Evolutionary conservation across 2,888 invertebrate species (phyloP), one percentile per base, ranked within the genome.

Genomic region (Lepidocyrtoides sp.): DNA sequence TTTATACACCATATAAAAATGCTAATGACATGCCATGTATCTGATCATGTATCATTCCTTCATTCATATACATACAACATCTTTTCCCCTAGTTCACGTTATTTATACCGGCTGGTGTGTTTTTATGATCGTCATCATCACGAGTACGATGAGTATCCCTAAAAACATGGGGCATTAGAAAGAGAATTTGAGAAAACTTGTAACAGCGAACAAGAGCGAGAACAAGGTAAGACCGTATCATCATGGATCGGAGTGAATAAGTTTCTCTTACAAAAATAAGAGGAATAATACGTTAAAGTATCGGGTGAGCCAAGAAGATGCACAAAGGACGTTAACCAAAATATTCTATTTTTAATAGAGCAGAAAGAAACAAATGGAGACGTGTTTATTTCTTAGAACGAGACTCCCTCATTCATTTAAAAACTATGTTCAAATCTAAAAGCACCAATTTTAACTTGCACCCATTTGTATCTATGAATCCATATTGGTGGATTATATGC

Each of bases 31-130:
- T 66, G 87, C 69, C 87, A 79, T 81, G 83, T 36, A 66, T 88
- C 48, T 44, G 48, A 79, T 54, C 87, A 79, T 81, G 83, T 36
- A 66, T 88, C 69, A 88, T 88, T 79, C 66, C 51, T 69, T 32
- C n/a, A 23, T 83, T 36, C 36, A 23, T 51, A n/a, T 14, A 54
- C 36, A 23, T 51, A n/a, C 20, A 54, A 23, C 23, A 79, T 36
- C 12, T 79, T 79, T 17, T 57, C 44, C 72, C 20, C 5, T 48
- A 36, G 48, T 20, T 51, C 12, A 26, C 12, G 2, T 2, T 17
- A n/a, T 77, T 77, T 77, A 20, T 20, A 20, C 10, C 44, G 72
- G 20, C 72, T n/a, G 36, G 1, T 4, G 14, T 14, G 66, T 26
- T 17, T 69, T 72, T 2, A 54, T 66, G 83, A 83, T 66, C 48